These are phyloP conservation scores for Heterocephalus glaber DNA, from an alignment of 2,113 vertebrate genomes.

Conservation along the genomic window DNA sequence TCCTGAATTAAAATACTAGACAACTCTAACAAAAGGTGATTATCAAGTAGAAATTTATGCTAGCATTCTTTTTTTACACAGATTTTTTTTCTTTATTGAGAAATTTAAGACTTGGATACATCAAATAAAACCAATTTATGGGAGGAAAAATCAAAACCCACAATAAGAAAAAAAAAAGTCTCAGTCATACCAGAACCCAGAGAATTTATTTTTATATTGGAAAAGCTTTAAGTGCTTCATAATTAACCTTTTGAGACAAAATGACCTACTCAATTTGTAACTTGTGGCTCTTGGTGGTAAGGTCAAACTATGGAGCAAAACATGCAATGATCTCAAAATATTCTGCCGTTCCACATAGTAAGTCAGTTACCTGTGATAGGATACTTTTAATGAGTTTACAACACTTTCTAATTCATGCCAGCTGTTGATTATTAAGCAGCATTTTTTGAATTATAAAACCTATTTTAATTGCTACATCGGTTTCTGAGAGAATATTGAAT, in stretches of 20 bases:
- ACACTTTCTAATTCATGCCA: background rate
- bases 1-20: background rate
- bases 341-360: background rate
- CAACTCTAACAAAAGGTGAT: conserved; percentile 22
- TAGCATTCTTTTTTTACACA: background rate
- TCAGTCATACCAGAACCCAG: background rate
- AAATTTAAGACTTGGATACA: background rate
- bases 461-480: conserved; percentile 19
- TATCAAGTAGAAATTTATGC: conserved; percentile 17
- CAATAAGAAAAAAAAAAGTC: background rate
- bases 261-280: background rate
- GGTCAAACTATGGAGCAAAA: conserved; percentile 3
- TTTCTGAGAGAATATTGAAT: background rate
- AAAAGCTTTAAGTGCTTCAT: background rate
- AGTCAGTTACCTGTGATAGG: background rate
- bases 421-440: background rate
- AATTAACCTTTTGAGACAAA: background rate
- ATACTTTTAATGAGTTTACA: background rate
- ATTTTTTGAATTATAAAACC: background rate
- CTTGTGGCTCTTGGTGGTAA: background rate
- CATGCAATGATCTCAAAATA: background rate
- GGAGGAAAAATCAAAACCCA: background rate
- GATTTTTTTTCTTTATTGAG: background rate
- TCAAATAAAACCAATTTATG: background rate
- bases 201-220: background rate